phyloP scores from a whole-genome alignment of 2,797 vertebrate genomes.

The Morus bassanus region DNA sequence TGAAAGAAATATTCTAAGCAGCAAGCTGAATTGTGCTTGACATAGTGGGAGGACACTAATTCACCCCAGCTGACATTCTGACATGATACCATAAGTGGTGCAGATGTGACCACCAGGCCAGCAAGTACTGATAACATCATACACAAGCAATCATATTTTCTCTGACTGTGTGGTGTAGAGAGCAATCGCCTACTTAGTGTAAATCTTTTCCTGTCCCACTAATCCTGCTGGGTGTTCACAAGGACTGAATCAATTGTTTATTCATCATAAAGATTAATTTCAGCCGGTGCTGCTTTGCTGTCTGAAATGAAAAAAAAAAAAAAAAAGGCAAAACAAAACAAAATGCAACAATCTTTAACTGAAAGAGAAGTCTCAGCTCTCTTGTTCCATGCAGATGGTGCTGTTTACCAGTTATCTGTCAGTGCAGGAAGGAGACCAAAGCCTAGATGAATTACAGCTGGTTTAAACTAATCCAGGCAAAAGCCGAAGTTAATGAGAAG shows the following conservation, averaged over 20 bases:
- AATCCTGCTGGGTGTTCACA: conserved; percentile 34
- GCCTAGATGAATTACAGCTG: conserved; percentile 22
- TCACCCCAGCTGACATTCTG: not conserved
- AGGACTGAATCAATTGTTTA: conserved; percentile 23
- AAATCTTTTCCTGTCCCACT: not conserved
- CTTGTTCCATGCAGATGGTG: conserved; percentile 41
- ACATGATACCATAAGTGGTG: not conserved
- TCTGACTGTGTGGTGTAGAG: not conserved
- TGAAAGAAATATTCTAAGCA: not conserved
- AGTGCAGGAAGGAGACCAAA: conserved; percentile 25
- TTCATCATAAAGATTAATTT: conserved; percentile 53
- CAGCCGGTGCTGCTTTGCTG: conserved; percentile 16
- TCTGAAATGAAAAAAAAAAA: not conserved
- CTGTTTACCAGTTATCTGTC: conserved; percentile 42
- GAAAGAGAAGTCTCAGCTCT: not conserved
- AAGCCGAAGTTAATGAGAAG: conserved; percentile 42
- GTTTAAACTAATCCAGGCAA: conserved; percentile 20
- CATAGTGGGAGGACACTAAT: not conserved
- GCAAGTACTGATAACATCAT: not conserved
- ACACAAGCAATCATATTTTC: not conserved
- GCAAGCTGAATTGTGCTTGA: not conserved
- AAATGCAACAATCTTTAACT: not conserved
- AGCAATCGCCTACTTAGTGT: not conserved
- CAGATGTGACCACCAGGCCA: not conserved
- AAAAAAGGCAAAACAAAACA: not conserved